These are phyloP conservation scores for Dermolepida albohirtum DNA, from an alignment of 2,888 invertebrate genomes.

Conservation along the genomic window DNA sequence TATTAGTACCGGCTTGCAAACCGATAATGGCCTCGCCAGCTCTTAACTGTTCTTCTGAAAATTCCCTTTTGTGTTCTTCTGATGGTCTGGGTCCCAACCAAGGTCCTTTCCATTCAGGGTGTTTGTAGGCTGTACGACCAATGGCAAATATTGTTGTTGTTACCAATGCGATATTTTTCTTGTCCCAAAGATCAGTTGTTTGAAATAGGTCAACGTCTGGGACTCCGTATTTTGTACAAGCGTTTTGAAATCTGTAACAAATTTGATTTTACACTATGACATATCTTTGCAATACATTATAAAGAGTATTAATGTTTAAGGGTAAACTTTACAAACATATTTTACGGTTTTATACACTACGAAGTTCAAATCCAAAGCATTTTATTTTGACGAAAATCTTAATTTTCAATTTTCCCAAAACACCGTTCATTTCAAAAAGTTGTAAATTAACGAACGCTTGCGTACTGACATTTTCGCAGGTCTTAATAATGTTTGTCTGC, in stretches of 20 bases:
- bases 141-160: slow-evolving; percentile 89
- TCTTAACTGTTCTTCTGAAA: slow-evolving; percentile 83
- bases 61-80: slow-evolving; percentile 85
- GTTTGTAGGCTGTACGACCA: slow-evolving; percentile 87
- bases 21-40: slow-evolving; percentile 88
- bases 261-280: no score
- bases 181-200: slow-evolving; percentile 92
- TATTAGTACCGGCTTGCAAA: slow-evolving; percentile 89
- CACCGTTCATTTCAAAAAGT: no score
- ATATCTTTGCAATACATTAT: no score
- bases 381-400: no score
- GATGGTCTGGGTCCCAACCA: slow-evolving; percentile 86
- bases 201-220: slow-evolving; percentile 90
- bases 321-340: not conserved
- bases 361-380: no score
- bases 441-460: no score
- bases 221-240: slow-evolving; percentile 85
- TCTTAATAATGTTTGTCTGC: no score
- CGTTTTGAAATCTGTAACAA: slow-evolving; percentile 78
- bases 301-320: not conserved
- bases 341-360: no score
- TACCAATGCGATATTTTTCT: slow-evolving; percentile 89
- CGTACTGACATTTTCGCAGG: no score
- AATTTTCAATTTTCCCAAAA: no score
- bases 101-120: slow-evolving; percentile 87